Conservation (phyloP, 2,113 vertebrate species). For the Hippocampus guttulatus region DNA sequence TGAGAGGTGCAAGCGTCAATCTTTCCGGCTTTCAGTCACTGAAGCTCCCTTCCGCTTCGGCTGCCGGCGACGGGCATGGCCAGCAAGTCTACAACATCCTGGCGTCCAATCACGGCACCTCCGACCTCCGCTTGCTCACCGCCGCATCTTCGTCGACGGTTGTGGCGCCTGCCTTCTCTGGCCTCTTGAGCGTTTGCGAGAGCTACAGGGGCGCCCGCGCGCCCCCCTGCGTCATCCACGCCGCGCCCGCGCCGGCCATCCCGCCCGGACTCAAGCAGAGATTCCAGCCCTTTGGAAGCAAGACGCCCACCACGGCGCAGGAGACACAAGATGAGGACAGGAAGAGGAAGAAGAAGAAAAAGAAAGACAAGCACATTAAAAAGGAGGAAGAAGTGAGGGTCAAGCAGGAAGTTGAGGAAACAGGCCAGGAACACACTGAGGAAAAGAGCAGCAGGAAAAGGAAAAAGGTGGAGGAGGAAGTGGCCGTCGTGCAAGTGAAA, state of each 20-base stretch:
- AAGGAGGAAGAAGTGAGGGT: constrained; percentile 10
- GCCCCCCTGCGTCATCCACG: constrained; percentile 50
- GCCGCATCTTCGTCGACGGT: neutral
- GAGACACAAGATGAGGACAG: constrained; percentile 19
- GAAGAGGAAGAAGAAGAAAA: constrained; percentile 52
- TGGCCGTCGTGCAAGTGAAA: constrained; percentile 20
- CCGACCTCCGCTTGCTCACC: constrained; percentile 62
- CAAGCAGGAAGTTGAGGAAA: constrained; percentile 32
- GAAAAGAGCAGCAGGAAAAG: constrained; percentile 60
- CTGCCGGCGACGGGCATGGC: neutral
- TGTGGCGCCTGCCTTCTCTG: constrained; percentile 56
- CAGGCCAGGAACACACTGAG: neutral
- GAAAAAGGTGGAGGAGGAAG: constrained; percentile 47
- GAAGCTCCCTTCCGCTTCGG: constrained; percentile 27
- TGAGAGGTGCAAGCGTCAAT: constrained; percentile 54
- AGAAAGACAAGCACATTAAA: constrained; percentile 60
- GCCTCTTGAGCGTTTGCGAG: constrained; percentile 70
- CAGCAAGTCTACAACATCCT: constrained; percentile 66
- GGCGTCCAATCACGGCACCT: constrained; percentile 30
- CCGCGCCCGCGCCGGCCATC: constrained; percentile 55
- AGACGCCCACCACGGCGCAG: constrained; percentile 25
- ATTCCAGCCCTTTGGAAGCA: constrained; percentile 68
- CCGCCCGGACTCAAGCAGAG: constrained; percentile 66
- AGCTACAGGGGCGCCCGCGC: constrained; percentile 49
- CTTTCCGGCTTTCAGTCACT: constrained; percentile 63